Evolutionary conservation across 2,113 vertebrate species (phyloP).

Genomic region (Pyxicephalus adspersus): DNA sequence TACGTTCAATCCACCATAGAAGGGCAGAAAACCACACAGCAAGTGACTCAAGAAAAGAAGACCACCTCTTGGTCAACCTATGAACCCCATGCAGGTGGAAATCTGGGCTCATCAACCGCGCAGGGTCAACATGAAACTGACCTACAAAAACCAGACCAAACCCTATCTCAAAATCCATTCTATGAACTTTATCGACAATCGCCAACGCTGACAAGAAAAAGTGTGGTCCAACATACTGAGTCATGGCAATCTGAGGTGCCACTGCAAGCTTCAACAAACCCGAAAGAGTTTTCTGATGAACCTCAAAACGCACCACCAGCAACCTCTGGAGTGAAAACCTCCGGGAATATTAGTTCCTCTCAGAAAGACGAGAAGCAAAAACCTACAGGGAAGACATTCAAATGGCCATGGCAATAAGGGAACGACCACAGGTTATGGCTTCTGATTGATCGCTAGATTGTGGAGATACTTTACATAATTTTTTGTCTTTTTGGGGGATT

Average conservation of each 20-base stretch:
- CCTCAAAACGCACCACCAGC: not conserved
- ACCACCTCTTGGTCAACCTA: not conserved
- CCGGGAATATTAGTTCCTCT: not conserved
- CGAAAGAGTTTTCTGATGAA: not conserved
- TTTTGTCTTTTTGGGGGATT: too few species aligned
- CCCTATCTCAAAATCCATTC: not conserved
- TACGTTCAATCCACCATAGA: not conserved
- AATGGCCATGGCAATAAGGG: slow-evolving; percentile 32
- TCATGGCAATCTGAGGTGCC: not conserved
- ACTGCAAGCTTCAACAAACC: not conserved
- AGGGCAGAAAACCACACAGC: not conserved
- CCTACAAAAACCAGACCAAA: not conserved
- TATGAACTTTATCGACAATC: slow-evolving; percentile 22
- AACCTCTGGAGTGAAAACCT: not conserved
- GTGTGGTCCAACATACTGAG: not conserved
- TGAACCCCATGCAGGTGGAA: not conserved
- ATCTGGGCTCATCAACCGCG: not conserved
- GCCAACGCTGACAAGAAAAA: not conserved
- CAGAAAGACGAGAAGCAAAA: not conserved
- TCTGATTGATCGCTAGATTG: not conserved
- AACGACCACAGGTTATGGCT: not conserved
- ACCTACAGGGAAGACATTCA: slow-evolving; percentile 10
- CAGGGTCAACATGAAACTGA: not conserved
- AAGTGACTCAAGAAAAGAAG: not conserved
- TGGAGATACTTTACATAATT: too few species aligned